Evolutionary conservation across 2,797 vertebrate species (phyloP), one percentile per base, ranked within the genome.

Genomic region (Petrocephalus sullivani): DNA sequence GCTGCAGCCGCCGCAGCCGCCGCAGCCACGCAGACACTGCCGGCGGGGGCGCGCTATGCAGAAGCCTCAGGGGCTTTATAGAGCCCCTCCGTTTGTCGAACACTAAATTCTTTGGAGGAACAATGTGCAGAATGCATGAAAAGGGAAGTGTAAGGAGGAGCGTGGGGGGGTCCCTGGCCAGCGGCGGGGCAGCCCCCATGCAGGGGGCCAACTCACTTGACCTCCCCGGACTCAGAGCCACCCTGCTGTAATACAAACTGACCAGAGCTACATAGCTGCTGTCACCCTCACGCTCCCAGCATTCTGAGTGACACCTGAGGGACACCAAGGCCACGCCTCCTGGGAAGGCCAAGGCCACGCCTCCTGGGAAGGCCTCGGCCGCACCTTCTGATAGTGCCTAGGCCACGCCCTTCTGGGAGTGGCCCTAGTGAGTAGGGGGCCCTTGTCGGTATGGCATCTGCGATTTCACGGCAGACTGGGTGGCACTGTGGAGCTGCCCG

Each of bases 71-170:
- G 89, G 91, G 89, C 90, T 90, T 91, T 58, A 88, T 90, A 91
- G 92, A 94, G 91, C 49, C 46, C 88, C 89, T 90, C 90, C 92
- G 89, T 94, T 94, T 94, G 93, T 91, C 89, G 92, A 94, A 93
- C 93, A 93, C 93, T 95, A 94, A 94, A 95, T 95, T 95, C 93
- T 95, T 93, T 91, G 92, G 89, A 89, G 83, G 88, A 94, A 96
- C 95, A 96, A 96, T 95, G 92, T 78, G 28, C 90, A 92, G 92
- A 94, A 94, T 92, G 93, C 92, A 87, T 93, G 92, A 94, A 94
- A 93, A 94, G 91, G 89, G 89, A 88, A 87, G 61, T 82, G 83
- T 21, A 58, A 83, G 56, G 87, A 82, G 84, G 83, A 56, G 54
- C 57, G 16, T n/a, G 58, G 71, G 49, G 23, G 9, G 37, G 16